Evolutionary conservation across 1,140 invertebrate genomes (phyloP).

Genomic region (Cydia strobilella): DNA sequence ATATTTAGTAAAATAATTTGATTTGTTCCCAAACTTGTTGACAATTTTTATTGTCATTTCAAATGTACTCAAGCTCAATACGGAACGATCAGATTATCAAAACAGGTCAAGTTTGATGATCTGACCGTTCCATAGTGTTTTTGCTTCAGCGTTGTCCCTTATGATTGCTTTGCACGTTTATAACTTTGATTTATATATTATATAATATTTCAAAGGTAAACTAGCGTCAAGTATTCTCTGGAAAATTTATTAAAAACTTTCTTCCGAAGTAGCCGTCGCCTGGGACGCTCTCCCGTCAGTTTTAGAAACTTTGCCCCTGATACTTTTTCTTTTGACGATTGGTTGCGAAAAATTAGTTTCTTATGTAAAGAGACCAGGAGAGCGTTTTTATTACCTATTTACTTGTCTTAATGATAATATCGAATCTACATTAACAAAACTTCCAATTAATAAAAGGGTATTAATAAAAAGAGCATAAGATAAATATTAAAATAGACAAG

Average conservation of each 20-base stretch:
- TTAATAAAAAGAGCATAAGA: too few relatives aligned
- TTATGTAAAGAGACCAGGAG: not conserved
- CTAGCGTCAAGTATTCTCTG: slow-evolving; percentile 15
- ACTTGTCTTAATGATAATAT: not conserved
- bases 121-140: too few relatives aligned
- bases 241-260: slow-evolving; percentile 37
- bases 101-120: not conserved
- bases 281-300: slow-evolving; percentile 21
- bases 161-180: too few relatives aligned
- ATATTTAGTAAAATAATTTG: too few relatives aligned
- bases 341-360: slow-evolving; percentile 16
- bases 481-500: too few relatives aligned
- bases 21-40: too few relatives aligned
- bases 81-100: too few relatives aligned
- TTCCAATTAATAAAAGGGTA: too few relatives aligned
- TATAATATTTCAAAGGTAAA: slow-evolving; percentile 19
- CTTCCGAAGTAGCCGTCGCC: slow-evolving; percentile 8
- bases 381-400: not conserved
- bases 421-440: not conserved
- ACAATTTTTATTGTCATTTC: too few relatives aligned
- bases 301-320: slow-evolving; percentile 28
- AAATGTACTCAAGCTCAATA: too few relatives aligned
- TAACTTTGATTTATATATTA: not conserved
- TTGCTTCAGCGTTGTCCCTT: not conserved
- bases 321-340: slow-evolving; percentile 30